Conservation (phyloP, 2,888 invertebrate genomes). For the Brachypalpus laphriformis region DNA sequence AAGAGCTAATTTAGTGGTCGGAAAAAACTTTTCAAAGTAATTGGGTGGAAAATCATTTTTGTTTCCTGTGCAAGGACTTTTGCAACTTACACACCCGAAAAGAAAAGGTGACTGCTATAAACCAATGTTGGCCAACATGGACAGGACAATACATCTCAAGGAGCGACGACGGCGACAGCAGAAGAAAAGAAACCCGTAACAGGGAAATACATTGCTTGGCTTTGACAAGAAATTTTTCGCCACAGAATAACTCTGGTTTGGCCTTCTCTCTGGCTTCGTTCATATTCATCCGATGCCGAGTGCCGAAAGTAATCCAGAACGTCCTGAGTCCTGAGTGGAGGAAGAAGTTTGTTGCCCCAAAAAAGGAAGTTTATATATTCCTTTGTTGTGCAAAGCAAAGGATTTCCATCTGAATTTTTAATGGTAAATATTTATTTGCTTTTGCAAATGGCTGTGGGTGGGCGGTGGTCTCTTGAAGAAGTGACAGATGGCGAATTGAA, state of each 20-base stretch:
- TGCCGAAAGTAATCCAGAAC: constrained; percentile 59
- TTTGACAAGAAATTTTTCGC: constrained; percentile 66
- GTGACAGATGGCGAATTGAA: constrained; percentile 63
- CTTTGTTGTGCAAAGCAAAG: constrained; percentile 65
- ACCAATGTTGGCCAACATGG: constrained; percentile 45
- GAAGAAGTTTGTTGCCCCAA: constrained; percentile 43
- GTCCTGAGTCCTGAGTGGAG: constrained; percentile 7
- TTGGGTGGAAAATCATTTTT: constrained; percentile 69
- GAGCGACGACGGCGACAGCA: not conserved
- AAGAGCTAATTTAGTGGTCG: constrained; percentile 49
- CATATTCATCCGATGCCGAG: constrained; percentile 64
- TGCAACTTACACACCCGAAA: constrained; percentile 13
- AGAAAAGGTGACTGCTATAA: constrained; percentile 58
- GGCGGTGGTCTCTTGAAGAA: constrained; percentile 5
- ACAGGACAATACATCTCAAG: constrained; percentile 63
- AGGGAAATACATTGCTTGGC: constrained; percentile 47
- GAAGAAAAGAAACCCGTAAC: constrained; percentile 12
- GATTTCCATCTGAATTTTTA: constrained; percentile 72
- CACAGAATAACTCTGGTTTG: constrained; percentile 57
- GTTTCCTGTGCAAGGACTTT: constrained; percentile 63
- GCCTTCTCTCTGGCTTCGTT: constrained; percentile 21
- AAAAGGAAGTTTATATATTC: constrained; percentile 55
- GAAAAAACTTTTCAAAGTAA: constrained; percentile 53
- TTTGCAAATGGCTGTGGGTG: constrained; percentile 2
- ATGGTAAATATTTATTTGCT: constrained; percentile 72